Conservation (phyloP, 2,888 invertebrate species). For the Epsilonema sp. region DNA sequence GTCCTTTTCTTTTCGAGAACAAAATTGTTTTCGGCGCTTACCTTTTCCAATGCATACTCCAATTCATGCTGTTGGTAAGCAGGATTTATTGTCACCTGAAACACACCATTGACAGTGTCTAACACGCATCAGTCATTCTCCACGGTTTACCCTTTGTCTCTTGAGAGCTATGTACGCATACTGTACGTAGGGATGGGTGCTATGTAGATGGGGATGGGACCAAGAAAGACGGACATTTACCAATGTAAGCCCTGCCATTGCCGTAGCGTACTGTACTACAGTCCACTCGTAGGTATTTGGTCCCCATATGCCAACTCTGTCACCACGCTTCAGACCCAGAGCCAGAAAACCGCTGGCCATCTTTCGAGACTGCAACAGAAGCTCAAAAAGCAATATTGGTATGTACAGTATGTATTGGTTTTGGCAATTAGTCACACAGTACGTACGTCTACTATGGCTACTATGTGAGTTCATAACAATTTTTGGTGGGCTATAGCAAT, state of each 20-base stretch:
- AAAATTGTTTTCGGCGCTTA: slow-evolving; percentile 12
- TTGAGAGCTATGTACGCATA: background rate
- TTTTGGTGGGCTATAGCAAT: too few relatives aligned
- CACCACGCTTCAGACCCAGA: slow-evolving; percentile 48
- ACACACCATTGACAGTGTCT: background rate
- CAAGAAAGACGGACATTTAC: too few relatives aligned
- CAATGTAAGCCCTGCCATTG: slow-evolving; percentile 49
- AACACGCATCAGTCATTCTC: background rate
- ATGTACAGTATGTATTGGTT: too few relatives aligned
- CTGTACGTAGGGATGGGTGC: background rate
- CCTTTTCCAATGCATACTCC: slow-evolving; percentile 49
- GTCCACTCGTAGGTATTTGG: slow-evolving; percentile 60
- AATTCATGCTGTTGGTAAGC: slow-evolving; percentile 49
- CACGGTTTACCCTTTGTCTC: background rate
- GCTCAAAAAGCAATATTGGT: too few relatives aligned
- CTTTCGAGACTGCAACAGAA: too few relatives aligned
- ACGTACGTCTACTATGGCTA: too few relatives aligned
- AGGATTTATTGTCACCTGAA: slow-evolving; percentile 52
- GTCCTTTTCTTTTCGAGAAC: background rate
- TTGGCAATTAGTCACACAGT: too few relatives aligned
- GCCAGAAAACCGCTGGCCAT: slow-evolving; percentile 51
- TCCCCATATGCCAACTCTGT: slow-evolving; percentile 56
- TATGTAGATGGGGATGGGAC: too few relatives aligned
- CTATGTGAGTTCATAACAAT: too few relatives aligned
- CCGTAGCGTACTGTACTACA: slow-evolving; percentile 46